Evolutionary conservation across 2,113 vertebrate species (phyloP).

Genomic region (Hydropotes inermis): DNA sequence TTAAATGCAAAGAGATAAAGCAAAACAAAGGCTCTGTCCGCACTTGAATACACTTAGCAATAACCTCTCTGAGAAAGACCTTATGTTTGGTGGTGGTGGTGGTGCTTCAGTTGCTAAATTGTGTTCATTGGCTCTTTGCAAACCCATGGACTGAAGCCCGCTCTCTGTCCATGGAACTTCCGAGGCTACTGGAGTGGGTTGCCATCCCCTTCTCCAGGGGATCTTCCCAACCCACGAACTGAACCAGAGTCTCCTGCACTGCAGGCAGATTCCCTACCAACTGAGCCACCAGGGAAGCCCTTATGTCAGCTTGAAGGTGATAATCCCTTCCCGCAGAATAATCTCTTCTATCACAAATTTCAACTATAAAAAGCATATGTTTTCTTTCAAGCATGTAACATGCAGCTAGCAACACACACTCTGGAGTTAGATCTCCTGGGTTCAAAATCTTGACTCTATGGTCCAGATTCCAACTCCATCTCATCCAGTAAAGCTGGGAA

Average conservation of each 20-base stretch:
- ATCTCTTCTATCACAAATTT: neutral
- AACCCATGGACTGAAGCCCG: neutral
- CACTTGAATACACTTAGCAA: neutral
- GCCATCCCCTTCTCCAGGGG: neutral
- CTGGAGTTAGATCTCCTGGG: neutral
- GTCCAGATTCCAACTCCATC: neutral
- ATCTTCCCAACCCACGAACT: neutral
- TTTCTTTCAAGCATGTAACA: neutral
- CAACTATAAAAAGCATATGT: neutral
- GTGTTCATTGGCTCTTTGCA: neutral
- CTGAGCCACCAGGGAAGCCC: neutral
- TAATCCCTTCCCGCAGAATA: neutral
- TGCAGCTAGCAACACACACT: neutral
- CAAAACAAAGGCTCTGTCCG: neutral
- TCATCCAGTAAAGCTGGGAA: neutral
- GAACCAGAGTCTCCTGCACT: neutral
- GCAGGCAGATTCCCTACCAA: neutral
- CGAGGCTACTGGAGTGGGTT: neutral
- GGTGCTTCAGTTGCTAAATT: neutral
- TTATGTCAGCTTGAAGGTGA: neutral
- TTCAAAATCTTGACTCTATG: neutral
- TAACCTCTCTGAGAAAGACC: neutral
- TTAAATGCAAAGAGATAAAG: neutral
- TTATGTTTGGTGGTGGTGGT: neutral
- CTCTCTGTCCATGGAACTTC: neutral